These are phyloP conservation scores for Puntigrus tetrazona DNA, from an alignment of 2,113 vertebrate species.

Conservation along the genomic window DNA sequence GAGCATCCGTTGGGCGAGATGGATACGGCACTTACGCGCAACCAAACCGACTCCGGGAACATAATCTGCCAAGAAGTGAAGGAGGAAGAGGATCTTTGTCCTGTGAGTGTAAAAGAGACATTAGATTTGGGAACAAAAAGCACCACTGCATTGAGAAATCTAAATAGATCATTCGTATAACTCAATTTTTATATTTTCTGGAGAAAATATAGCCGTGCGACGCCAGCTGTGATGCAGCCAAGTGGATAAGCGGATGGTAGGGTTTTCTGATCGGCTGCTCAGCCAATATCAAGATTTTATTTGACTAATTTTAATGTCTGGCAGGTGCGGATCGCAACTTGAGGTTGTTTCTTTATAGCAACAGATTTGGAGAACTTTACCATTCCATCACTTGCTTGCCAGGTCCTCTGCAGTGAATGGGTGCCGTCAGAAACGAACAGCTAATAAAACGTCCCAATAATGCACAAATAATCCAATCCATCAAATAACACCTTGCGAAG, in stretches of 20 bases:
- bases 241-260: neutral
- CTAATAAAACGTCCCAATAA: neutral
- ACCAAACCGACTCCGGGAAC: slow-evolving; percentile 88
- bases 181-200: neutral
- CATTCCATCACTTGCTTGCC: neutral
- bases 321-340: neutral
- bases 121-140: neutral
- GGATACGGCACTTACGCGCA: slow-evolving; percentile 80
- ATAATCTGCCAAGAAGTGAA: slow-evolving; percentile 85
- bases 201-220: neutral
- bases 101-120: slow-evolving; percentile 65
- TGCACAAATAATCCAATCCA: neutral
- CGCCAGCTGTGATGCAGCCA: neutral
- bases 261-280: neutral
- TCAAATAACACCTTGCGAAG: neutral
- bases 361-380: neutral
- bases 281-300: neutral
- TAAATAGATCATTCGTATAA: neutral
- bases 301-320: neutral
- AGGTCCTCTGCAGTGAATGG: neutral
- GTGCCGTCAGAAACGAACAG: neutral
- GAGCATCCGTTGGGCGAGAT: neutral
- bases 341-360: no score
- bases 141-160: neutral
- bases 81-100: slow-evolving; percentile 88